Percentiles rank a stretch among this genome's conserved stretches.
These are phyloP conservation scores for Frankliniella fusca DNA, from an alignment of 2,888 invertebrate genomes.

Conservation along the genomic window DNA sequence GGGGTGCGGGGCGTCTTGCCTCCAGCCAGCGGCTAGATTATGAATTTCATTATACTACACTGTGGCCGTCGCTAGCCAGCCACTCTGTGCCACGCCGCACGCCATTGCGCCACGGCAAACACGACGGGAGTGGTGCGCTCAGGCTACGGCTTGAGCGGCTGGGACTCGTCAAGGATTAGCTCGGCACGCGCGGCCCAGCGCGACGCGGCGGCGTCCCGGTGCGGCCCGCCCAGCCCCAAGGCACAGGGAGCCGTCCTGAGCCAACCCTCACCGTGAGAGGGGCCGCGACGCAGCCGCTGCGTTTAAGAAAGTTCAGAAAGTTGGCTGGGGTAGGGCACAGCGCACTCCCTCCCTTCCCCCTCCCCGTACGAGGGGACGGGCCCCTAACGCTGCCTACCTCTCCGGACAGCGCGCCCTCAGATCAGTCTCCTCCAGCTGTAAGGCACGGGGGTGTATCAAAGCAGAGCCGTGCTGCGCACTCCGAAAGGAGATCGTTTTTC, in stretches of 20 bases:
- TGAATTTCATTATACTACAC: constrained; percentile 12
- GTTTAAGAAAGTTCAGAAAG: constrained; percentile 9
- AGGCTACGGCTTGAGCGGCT: no score
- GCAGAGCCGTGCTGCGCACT: no score
- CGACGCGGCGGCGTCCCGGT: no score
- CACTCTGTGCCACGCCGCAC: background rate
- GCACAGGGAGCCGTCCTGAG: background rate
- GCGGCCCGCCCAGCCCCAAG: background rate
- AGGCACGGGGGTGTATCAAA: no score
- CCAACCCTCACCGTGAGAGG: constrained; percentile 11
- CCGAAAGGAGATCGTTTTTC: no score
- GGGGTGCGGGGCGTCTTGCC: background rate
- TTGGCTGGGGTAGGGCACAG: background rate
- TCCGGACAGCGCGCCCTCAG: background rate
- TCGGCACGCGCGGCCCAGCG: background rate
- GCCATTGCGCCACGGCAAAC: background rate
- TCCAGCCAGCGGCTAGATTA: constrained; percentile 18
- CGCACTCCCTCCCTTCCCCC: no score
- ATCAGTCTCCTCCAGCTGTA: no score
- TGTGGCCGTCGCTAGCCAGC: background rate
- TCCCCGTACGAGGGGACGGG: no score
- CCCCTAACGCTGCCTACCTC: background rate
- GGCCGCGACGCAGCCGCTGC: no score
- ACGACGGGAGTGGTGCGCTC: background rate
- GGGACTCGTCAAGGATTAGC: constrained; percentile 4